Percentiles rank a stretch among this genome's conserved stretches.
These are phyloP conservation scores for Nothobranchius kuhntae DNA, from an alignment of 2,113 vertebrate species.

Conservation along the genomic window DNA sequence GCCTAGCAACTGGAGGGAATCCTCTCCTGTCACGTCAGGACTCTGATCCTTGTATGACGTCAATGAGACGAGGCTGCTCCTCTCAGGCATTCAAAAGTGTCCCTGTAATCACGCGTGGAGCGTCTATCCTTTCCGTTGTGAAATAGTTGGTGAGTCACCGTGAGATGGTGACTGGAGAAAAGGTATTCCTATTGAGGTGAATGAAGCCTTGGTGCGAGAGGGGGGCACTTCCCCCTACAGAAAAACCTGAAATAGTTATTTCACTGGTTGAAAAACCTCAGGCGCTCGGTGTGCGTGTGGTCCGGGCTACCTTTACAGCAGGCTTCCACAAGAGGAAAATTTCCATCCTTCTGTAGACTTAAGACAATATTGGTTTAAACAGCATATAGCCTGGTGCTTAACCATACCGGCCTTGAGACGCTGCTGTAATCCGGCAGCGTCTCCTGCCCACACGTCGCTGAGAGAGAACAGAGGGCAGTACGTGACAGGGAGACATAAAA, in stretches of 20 bases:
- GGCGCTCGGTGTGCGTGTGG: conserved; percentile 65
- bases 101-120: conserved; percentile 36
- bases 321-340: conserved; percentile 51
- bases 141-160: conserved; percentile 57
- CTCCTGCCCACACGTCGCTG: conserved; percentile 46
- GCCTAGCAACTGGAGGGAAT: conserved; percentile 77
- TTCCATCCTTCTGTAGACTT: conserved; percentile 63
- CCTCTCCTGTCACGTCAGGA: conserved; percentile 60
- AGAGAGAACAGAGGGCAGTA: conserved; percentile 5
- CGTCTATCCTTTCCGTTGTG: conserved; percentile 38
- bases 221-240: conserved; percentile 43
- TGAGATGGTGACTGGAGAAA: conserved; percentile 41
- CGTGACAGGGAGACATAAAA: conserved; percentile 28
- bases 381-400: conserved; percentile 63
- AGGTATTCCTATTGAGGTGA: conserved; percentile 46
- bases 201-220: conserved; percentile 21
- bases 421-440: conserved; percentile 27
- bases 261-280: conserved; percentile 25
- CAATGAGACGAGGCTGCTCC: conserved; percentile 46
- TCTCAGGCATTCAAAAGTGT: conserved; percentile 28
- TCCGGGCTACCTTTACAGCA: conserved; percentile 38
- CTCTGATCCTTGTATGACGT: conserved; percentile 63
- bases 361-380: conserved; percentile 72
- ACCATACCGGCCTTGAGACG: conserved; percentile 53
- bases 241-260: conserved; percentile 46